Evolutionary conservation across 2,888 invertebrate species (phyloP), one percentile per base, ranked within the genome.

Genomic region (Pseudococcus viburni): DNA sequence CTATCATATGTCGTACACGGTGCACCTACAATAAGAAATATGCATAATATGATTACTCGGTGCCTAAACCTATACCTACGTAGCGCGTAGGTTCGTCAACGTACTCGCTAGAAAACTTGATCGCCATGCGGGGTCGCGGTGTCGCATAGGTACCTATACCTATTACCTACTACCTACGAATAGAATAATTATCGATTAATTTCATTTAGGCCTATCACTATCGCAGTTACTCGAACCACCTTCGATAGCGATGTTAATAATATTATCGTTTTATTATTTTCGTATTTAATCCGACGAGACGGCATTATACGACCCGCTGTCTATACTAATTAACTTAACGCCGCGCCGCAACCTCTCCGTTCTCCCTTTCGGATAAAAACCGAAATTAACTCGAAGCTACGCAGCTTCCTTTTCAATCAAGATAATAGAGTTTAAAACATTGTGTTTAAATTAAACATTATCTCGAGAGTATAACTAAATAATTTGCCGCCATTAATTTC

Each of bases 321-420:
- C 77, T 77, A 26, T 68, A 77, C 77, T 77, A 77, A 77, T 77
- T 77, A 77, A 77, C 77, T 77, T 26, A 77, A 77, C 77, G 42
- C 42, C n/a, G 77, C 22, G 77, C 77, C 55, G 55, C 26, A 33
- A 15, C 12, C 55, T 55, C 55, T n/a, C 55, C n/a, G 55, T 11
- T 55, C 55, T 77, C 77, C 77, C 77, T 17, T 39, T 39, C 39
- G 77, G 77, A 77, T 77, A 77, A 42, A 68, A 77, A 39, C 33
- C 42, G 77, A 77, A 77, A 77, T 77, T 77, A 42, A 77, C 77
- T 77, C 77, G 42, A 42, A 77, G 77, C 77, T n/a, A 77, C 77
- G 77, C 77, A 77, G 77, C 77, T 77, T 77, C 77, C 39, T 77
- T 77, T 77, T 77, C 39, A 77, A 77, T 77, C 77, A 42, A 77